These are phyloP conservation scores for Agapornis canus DNA, from an alignment of 2,797 vertebrate species.

Conservation along the genomic window DNA sequence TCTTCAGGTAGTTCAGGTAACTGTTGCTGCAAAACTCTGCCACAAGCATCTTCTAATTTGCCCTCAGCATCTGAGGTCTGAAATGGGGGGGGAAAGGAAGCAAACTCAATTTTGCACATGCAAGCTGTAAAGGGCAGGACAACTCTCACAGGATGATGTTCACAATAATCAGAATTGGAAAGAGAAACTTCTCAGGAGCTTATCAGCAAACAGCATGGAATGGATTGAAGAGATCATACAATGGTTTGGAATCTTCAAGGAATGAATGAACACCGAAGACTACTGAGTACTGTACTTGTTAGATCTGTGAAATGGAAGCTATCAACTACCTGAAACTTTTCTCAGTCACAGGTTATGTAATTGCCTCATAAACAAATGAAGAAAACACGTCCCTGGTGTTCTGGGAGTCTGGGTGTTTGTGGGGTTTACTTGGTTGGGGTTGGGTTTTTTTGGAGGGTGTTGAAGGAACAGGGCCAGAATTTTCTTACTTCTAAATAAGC, in stretches of 20 bases:
- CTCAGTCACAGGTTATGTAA: background rate
- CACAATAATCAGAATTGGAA: background rate
- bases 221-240: background rate
- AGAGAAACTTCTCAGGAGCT: background rate
- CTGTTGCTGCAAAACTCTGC: background rate
- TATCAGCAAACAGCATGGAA: background rate
- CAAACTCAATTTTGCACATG: background rate
- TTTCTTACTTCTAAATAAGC: background rate
- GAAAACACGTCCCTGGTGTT: background rate
- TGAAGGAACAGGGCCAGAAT: background rate
- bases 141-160: background rate
- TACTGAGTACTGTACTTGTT: background rate
- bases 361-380: background rate
- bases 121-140: background rate
- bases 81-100: background rate
- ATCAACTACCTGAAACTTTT: background rate
- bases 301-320: background rate
- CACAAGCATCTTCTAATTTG: constrained; percentile 15
- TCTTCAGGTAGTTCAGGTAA: background rate
- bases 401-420: background rate
- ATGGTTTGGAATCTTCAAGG: background rate
- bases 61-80: constrained; percentile 55
- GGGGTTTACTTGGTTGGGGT: background rate
- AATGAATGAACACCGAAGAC: background rate
- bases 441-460: background rate